Evolutionary conservation across 1,140 invertebrate genomes (phyloP).

Genomic region (Diachasmimorpha longicaudata): DNA sequence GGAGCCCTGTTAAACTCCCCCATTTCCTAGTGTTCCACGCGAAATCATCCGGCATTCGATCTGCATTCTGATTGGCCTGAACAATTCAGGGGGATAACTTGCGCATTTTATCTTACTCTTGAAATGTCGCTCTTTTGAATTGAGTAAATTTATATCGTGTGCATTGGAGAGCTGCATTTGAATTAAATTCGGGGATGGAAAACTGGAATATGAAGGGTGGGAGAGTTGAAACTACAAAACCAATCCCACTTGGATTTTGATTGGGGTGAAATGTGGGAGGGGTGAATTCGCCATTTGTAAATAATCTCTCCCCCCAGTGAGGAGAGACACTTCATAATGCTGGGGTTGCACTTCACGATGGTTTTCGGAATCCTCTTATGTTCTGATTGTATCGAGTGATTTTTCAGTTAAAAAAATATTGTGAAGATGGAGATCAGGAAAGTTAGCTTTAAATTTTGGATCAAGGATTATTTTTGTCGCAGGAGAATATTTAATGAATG

Average conservation of each 20-base stretch:
- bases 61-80: conserved; percentile 15
- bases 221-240: conserved; percentile 49
- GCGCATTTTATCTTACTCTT: not conserved
- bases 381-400: conserved; percentile 43
- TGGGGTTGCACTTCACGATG: not conserved
- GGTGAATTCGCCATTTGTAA: conserved; percentile 55
- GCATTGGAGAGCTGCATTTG: not conserved
- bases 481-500: not conserved
- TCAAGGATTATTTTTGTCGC: too few relatives aligned
- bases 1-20: conserved; percentile 8
- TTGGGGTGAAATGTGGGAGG: conserved; percentile 13
- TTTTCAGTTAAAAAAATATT: conserved; percentile 28
- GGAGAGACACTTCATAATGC: not conserved
- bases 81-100: not conserved
- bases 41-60: conserved; percentile 19
- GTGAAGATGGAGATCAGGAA: conserved; percentile 27
- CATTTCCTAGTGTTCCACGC: not conserved
- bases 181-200: not conserved
- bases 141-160: not conserved
- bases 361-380: conserved; percentile 38
- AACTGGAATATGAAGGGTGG: conserved; percentile 5
- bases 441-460: too few relatives aligned
- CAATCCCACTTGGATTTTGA: conserved; percentile 45
- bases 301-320: conserved; percentile 16
- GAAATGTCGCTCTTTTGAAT: not conserved